These are phyloP conservation scores for Oligia strigilis DNA, from an alignment of 2,888 invertebrate genomes.

Conservation along the genomic window DNA sequence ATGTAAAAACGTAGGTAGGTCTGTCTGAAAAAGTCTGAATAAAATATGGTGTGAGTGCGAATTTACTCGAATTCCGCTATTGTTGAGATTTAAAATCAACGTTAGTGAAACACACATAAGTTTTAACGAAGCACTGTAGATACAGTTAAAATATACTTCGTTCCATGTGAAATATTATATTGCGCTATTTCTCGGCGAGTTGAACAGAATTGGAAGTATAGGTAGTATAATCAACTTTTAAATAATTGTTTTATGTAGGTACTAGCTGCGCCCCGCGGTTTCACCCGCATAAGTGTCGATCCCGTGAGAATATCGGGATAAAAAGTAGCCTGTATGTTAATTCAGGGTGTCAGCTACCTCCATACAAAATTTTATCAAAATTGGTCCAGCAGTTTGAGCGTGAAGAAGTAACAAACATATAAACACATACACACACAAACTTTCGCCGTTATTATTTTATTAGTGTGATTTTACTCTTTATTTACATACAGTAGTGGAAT, in stretches of 20 bases:
- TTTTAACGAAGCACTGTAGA: constrained; percentile 9
- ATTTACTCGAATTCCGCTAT: not conserved
- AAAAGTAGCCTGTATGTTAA: too few species aligned
- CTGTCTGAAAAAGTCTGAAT: not conserved
- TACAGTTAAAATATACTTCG: constrained; percentile 17
- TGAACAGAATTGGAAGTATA: constrained; percentile 21
- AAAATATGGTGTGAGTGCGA: not conserved
- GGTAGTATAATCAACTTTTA: constrained; percentile 23
- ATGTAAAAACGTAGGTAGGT: not conserved
- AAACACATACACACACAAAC: too few species aligned
- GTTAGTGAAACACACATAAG: constrained; percentile 14
- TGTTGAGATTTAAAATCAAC: constrained; percentile 34
- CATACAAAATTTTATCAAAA: too few species aligned
- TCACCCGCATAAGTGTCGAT: too few species aligned
- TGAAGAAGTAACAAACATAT: too few species aligned
- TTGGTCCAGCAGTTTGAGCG: too few species aligned
- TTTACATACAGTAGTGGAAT: constrained; percentile 23
- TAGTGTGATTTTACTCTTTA: constrained; percentile 1
- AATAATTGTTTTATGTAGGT: constrained; percentile 30
- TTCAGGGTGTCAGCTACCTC: too few species aligned
- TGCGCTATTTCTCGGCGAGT: not conserved
- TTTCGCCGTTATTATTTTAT: too few species aligned
- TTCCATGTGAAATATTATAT: constrained; percentile 14
- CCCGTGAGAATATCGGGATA: too few species aligned
- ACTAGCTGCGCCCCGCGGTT: too few species aligned